Base-by-base conservation (phyloP, 2,888 invertebrate species). In the Drosophila neotestacea region DNA sequence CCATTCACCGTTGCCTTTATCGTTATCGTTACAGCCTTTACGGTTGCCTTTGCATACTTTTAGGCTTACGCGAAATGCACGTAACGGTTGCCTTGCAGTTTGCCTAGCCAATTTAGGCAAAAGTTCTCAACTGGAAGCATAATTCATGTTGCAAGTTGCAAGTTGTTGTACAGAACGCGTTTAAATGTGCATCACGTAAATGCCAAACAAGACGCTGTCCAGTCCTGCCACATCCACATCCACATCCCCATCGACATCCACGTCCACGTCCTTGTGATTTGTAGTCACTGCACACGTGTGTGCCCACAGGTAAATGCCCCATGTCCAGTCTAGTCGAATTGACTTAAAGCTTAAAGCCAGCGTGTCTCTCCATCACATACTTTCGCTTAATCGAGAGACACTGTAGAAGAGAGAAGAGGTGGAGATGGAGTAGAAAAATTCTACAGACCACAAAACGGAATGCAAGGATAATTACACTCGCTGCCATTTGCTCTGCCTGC, bases 131-230 rank as follows among this genome's bases (percentile, higher is more conserved):
- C 77, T 79, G 69, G 70, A 81, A 73, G 79, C 81, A 86, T 79
- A 86, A 84, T 83, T 85, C 73, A 77, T 79, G 84, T 79, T 82
- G 85, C 80, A 85, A 73, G 71, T 78, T 69, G 67, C 32, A 42
- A 56, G 55, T 56, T 44, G 44, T 56, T 56, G 55, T 55, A 60
- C 65, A 34, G 22, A 50, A 30, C 78, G 75, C 77, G 73, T 84
- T 84, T 83, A 83, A 83, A 84, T 86, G 86, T 85, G 79, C 84
- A 86, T 81, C 86, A 85, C 86, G 84, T 85, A 85, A 85, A 81
- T 83, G 79, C 77, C 86, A 77, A 85, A 81, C 77, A 85, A 86
- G 79, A 84, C 76, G 78, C 71, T 75, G 60, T 75, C 71, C 78
- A 66, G 62, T 75, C 46, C 63, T 58, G 67, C 69, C 74, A 73